Evolutionary conservation across 2,113 vertebrate species (phyloP).

Genomic region (Nerophis ophidion): DNA sequence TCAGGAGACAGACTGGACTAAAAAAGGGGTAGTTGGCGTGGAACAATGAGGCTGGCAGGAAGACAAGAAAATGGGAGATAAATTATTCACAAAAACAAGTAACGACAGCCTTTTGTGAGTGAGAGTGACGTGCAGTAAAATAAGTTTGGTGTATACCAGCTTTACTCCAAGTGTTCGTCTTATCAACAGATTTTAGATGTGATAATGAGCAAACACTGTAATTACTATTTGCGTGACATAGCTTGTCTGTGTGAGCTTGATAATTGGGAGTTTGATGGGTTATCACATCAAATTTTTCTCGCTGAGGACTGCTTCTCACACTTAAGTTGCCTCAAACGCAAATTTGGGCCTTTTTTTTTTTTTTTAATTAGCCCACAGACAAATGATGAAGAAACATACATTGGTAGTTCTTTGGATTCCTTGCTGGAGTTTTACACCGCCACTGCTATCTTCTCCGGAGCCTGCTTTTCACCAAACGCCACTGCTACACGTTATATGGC

Average conservation of each 20-base stretch:
- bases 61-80: too few relatives aligned
- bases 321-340: background rate
- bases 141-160: background rate
- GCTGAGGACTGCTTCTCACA: conserved; percentile 19
- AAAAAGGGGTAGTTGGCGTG: too few relatives aligned
- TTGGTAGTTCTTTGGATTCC: too few relatives aligned
- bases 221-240: conserved; percentile 78
- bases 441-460: too few relatives aligned
- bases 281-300: conserved; percentile 49
- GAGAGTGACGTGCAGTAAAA: background rate
- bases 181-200: conserved; percentile 63
- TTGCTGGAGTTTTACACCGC: too few relatives aligned
- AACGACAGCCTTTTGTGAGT: conserved; percentile 5
- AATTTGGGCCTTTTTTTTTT: background rate
- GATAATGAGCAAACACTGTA: conserved; percentile 82
- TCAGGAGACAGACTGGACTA: too few relatives aligned
- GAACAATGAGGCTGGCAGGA: too few relatives aligned
- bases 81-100: background rate
- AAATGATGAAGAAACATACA: too few relatives aligned
- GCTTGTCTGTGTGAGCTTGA: conserved; percentile 54
- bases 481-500: too few relatives aligned
- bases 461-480: too few relatives aligned
- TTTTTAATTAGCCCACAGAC: background rate
- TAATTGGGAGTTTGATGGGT: conserved; percentile 72
- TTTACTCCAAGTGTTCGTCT: conserved; percentile 44